These are phyloP conservation scores for Columbina picui DNA, from an alignment of 2,113 vertebrate species.

Conservation along the genomic window DNA sequence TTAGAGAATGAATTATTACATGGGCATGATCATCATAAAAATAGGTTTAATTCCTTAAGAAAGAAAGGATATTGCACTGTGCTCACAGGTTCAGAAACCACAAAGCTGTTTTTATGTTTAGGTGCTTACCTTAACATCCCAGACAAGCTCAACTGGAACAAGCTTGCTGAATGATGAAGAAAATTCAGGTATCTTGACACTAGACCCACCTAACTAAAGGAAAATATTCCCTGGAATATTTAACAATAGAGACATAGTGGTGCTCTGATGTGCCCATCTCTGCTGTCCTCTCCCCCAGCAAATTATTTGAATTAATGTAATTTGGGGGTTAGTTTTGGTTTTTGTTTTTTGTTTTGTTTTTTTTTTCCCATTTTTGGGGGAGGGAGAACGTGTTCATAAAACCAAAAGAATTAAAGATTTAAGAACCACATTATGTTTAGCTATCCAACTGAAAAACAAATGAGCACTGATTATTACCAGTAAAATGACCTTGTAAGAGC, in stretches of 20 bases:
- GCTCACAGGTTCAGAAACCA: not conserved
- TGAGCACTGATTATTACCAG: not conserved
- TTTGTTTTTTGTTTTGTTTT: no score
- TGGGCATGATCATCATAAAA: not conserved
- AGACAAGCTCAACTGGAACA: not conserved
- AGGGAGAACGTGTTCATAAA: not conserved
- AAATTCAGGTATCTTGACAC: not conserved
- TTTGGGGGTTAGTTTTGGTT: not conserved
- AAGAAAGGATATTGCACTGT: not conserved
- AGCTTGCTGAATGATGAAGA: not conserved
- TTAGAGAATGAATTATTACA: not conserved
- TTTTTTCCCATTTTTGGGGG: accelerated
- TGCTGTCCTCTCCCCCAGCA: accelerated
- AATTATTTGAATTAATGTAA: not conserved
- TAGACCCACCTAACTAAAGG: accelerated
- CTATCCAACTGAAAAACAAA: not conserved
- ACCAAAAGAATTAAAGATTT: not conserved
- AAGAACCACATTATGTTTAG: not conserved
- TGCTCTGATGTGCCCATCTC: not conserved
- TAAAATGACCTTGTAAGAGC: not conserved
- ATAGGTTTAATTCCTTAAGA: not conserved
- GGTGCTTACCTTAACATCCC: not conserved
- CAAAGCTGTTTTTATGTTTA: not conserved
- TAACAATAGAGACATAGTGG: not conserved
- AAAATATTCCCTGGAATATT: not conserved